Percentiles rank a stretch among this genome's conserved stretches.
Conservation (phyloP, 2,113 vertebrate genomes). For the Aspidoscelis tigris region DNA sequence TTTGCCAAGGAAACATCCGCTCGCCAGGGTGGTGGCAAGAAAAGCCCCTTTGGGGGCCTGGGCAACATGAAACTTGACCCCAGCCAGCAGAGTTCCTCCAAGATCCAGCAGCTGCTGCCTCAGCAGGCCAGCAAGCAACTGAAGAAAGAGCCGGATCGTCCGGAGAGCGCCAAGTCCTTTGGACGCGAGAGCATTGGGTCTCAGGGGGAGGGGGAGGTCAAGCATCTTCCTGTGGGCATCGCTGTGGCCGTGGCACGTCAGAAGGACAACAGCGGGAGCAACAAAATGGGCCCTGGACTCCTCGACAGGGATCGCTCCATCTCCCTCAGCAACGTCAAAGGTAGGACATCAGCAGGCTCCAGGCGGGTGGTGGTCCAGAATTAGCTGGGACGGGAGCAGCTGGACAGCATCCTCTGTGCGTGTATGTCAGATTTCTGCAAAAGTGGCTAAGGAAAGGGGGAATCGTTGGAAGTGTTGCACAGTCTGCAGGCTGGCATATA, state of each 20-base stretch:
- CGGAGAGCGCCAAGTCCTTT: slow-evolving; percentile 90
- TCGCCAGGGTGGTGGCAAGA: slow-evolving; percentile 81
- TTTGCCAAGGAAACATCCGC: slow-evolving; percentile 85
- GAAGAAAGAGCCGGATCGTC: slow-evolving; percentile 92
- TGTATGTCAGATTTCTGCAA: no score
- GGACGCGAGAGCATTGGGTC: slow-evolving; percentile 81
- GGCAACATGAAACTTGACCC: slow-evolving; percentile 84
- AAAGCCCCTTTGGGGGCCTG: slow-evolving; percentile 91
- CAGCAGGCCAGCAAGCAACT: slow-evolving; percentile 80
- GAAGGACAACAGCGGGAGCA: slow-evolving; percentile 84
- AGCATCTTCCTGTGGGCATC: slow-evolving; percentile 94
- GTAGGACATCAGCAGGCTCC: slow-evolving; percentile 65
- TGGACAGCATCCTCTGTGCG: no score
- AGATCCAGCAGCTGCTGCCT: slow-evolving; percentile 77
- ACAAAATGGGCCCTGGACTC: slow-evolving; percentile 80
- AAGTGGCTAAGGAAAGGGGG: no score
- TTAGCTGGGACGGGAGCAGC: no score
- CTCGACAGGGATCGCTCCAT: slow-evolving; percentile 83
- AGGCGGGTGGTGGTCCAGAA: no score
- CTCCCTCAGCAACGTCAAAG: slow-evolving; percentile 88
- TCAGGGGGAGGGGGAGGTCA: slow-evolving; percentile 91
- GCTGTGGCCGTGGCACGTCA: slow-evolving; percentile 95
- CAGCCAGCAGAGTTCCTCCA: slow-evolving; percentile 60
- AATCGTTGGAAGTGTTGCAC: no score
- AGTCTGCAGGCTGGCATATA: no score